Evolutionary conservation across 2,797 vertebrate species (phyloP).

Genomic region (Pelochelys cantorii): DNA sequence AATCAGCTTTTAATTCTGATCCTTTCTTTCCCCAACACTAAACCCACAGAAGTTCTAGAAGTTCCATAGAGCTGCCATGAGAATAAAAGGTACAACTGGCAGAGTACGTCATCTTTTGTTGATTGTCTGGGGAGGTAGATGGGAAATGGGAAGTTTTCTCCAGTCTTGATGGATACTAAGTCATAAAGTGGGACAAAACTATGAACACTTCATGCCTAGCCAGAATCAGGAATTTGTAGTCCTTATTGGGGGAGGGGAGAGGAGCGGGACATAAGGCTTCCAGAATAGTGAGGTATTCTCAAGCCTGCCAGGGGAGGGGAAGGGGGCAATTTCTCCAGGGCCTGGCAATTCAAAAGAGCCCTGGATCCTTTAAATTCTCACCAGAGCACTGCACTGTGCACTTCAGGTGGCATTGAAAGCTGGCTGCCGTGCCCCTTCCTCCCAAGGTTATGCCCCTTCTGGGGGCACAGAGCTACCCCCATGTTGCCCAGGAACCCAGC

Average conservation of each 20-base stretch:
- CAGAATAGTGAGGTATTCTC: background rate
- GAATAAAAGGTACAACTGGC: background rate
- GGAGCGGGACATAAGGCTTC: background rate
- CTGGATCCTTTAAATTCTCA: too few species aligned
- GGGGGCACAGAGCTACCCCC: too few species aligned
- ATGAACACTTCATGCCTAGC: background rate
- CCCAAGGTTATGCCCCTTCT: too few species aligned
- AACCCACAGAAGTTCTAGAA: background rate
- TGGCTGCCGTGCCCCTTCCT: too few species aligned
- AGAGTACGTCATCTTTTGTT: background rate
- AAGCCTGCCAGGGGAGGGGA: too few species aligned
- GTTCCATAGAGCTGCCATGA: background rate
- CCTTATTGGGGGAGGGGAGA: background rate
- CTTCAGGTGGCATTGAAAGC: too few species aligned
- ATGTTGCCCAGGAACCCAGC: too few species aligned
- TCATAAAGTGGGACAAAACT: background rate
- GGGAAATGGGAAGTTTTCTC: background rate
- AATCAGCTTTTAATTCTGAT: background rate
- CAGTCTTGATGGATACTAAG: background rate
- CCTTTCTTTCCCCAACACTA: background rate
- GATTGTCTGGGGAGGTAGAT: background rate
- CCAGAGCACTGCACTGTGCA: too few species aligned
- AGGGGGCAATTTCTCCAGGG: too few species aligned
- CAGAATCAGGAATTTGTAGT: background rate
- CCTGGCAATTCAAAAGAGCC: too few species aligned